Conservation (phyloP, 2,888 invertebrate genomes). For the Pyrocoelia pectoralis region DNA sequence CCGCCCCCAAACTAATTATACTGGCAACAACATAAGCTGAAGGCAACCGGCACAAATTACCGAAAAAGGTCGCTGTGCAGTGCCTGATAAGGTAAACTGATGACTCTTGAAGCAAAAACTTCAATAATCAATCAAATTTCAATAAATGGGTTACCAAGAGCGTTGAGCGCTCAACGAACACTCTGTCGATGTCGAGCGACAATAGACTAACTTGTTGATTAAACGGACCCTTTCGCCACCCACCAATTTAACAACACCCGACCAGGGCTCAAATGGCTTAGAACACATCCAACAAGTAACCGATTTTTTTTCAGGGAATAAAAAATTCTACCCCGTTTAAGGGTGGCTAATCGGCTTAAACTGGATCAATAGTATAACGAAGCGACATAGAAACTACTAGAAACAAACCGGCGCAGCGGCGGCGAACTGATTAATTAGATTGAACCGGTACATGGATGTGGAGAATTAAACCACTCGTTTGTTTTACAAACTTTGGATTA, state of each 20-base stretch:
- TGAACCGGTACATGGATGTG: not conserved
- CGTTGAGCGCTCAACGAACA: conserved; percentile 36
- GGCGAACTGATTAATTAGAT: conserved; percentile 1
- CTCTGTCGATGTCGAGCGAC: conserved; percentile 39
- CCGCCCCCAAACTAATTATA: conserved; percentile 31
- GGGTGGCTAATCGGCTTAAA: not conserved
- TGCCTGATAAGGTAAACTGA: not conserved
- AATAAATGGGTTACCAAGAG: conserved; percentile 31
- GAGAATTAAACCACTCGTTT: conserved; percentile 1
- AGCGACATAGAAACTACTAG: not conserved
- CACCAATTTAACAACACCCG: not conserved
- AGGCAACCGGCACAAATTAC: conserved; percentile 21
- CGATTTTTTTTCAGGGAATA: not conserved
- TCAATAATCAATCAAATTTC: conserved; percentile 38
- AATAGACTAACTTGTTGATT: conserved; percentile 47
- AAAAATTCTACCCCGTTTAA: not conserved
- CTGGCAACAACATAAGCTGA: conserved; percentile 20
- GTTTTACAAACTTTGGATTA: not conserved
- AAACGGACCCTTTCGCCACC: conserved; percentile 39
- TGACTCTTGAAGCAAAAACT: conserved; percentile 3
- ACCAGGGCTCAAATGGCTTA: not conserved
- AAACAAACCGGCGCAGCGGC: not conserved
- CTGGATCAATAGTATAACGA: conserved; percentile 1
- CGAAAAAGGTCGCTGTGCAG: not conserved
- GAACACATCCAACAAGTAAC: conserved; percentile 1